Evolutionary conservation across 2,888 invertebrate species (phyloP).

Genomic region (Eupithecia pulchellata): DNA sequence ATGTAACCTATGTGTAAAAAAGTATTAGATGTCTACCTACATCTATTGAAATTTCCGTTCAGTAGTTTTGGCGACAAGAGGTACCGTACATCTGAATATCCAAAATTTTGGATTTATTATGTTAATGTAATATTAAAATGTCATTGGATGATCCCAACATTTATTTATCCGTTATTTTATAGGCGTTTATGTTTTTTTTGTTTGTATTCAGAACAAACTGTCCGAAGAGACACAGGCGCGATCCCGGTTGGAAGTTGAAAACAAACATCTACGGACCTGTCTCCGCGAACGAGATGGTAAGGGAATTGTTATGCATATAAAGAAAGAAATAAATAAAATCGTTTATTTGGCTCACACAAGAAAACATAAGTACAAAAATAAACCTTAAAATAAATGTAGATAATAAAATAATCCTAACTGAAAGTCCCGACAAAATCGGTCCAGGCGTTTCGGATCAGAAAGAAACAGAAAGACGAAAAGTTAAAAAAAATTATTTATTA

Average conservation of each 20-base stretch:
- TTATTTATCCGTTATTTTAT: background rate
- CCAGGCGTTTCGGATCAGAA: no score
- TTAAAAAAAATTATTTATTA: no score
- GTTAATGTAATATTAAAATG: background rate
- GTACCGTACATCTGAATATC: background rate
- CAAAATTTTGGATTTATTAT: background rate
- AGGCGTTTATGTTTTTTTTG: background rate
- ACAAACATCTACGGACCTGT: slow-evolving; percentile 66
- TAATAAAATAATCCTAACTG: no score
- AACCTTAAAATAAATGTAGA: no score
- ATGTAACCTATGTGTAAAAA: background rate
- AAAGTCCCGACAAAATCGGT: no score
- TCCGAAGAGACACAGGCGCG: slow-evolving; percentile 62
- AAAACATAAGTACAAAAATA: no score
- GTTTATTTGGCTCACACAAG: no score
- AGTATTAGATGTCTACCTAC: no score
- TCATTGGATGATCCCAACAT: no score
- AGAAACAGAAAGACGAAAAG: no score
- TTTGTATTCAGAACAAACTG: slow-evolving; percentile 63
- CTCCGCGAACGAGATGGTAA: slow-evolving; percentile 74
- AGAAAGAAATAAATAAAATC: no score
- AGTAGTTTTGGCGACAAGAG: background rate
- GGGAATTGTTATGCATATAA: slow-evolving; percentile 10
- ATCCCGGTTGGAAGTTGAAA: slow-evolving; percentile 64
- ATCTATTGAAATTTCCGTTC: background rate